A percentile compares a stretch with the other conserved stretches of the same genome.
Conservation (phyloP, 2,113 vertebrate genomes). For the Scortum barcoo region DNA sequence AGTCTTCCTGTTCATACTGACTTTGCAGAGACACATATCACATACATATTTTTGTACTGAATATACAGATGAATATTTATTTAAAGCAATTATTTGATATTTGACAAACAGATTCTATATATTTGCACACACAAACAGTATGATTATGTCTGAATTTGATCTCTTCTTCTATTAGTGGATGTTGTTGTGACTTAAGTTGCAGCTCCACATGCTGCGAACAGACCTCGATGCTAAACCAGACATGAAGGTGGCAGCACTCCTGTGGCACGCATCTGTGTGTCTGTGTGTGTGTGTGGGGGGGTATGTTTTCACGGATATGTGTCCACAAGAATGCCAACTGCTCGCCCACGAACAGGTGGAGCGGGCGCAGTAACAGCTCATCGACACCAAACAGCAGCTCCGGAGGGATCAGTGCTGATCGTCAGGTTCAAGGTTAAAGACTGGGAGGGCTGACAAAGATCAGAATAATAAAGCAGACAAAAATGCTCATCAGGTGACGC, state of each 20-base stretch:
- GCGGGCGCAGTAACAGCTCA: conserved; percentile 1
- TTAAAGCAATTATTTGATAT: no score
- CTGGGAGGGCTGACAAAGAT: not conserved
- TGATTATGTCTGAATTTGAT: no score
- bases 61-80: no score
- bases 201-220: not conserved
- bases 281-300: not conserved
- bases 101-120: no score
- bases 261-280: not conserved
- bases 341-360: conserved; percentile 57
- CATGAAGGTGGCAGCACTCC: conserved; percentile 1
- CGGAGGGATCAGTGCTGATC: conserved; percentile 42
- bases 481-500: not conserved
- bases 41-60: no score
- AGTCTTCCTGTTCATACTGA: no score
- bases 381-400: conserved; percentile 42
- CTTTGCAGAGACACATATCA: no score
- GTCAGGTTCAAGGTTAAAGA: conserved; percentile 59
- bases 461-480: not conserved
- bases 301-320: conserved; percentile 17
- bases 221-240: not conserved
- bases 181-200: not conserved
- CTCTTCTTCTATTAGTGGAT: no score
- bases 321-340: conserved; percentile 42
- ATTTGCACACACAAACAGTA: no score